A percentile compares a stretch with the other conserved stretches of the same genome.
Conservation (phyloP, 2,113 vertebrate genomes). For the Patagioenas fasciata region DNA sequence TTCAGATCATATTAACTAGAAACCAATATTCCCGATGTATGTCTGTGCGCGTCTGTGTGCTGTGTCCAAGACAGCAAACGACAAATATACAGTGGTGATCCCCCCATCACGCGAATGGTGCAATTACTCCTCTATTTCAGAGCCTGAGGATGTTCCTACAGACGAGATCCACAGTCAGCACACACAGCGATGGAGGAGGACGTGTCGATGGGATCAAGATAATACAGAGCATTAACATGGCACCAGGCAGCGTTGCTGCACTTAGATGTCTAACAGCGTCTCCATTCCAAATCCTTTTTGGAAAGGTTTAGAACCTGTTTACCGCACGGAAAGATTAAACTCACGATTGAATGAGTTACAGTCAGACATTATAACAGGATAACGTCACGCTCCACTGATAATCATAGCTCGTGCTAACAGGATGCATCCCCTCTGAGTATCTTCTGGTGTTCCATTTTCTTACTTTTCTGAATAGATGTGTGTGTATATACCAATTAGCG, state of each 20-base stretch:
- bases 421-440: neutral
- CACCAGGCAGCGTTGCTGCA: neutral
- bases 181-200: neutral
- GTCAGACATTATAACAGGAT: neutral
- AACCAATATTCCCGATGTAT: neutral
- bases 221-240: neutral
- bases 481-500: neutral
- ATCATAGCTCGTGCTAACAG: neutral
- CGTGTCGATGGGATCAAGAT: neutral
- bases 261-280: neutral
- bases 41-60: neutral
- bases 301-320: constrained; percentile 8
- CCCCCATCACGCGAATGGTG: neutral
- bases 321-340: neutral
- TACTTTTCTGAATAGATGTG: neutral
- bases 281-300: constrained; percentile 12
- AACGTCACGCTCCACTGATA: neutral
- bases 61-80: neutral
- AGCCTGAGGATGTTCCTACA: neutral
- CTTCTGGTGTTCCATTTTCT: neutral
- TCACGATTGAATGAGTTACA: neutral
- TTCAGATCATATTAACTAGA: neutral
- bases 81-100: neutral
- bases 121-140: neutral
- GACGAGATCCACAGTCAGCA: neutral